Base-by-base conservation (phyloP, 23 tunicate genomes). In the Halocynthia roretzi region DNA sequence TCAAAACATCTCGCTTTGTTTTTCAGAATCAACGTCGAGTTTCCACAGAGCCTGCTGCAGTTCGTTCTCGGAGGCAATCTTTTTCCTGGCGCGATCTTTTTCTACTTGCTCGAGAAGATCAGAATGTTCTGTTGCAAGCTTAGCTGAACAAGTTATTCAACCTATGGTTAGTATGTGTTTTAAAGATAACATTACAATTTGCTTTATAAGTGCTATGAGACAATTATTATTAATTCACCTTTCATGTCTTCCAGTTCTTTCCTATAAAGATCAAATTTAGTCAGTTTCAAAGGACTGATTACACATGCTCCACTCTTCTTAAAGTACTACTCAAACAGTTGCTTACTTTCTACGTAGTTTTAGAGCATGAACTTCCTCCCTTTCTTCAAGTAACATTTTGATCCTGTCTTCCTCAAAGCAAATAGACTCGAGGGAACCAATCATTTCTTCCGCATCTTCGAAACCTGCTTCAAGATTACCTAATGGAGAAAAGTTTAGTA, bases 211-310 rank as follows among this genome's bases (percentile, higher is more conserved):
- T 31, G 44, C 44, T 31, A 31, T 31, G 44, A 0, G 44, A 31
- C 44, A 31, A 31, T 31, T 31, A 60, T 18, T 15, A 15, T 18
- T 15, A 40, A 4, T 44, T 20, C 14, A 54, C 78, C 78, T 74
- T 74, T 74, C 56, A 74, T 10, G 14, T 74, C 78, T 54, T 74
- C 78, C 48, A 74, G 50, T 74, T 74, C 78, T 18, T 74, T 53
- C 64, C 78, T 74, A 64, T 17, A 74, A 74, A 54, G 31, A 74
- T 9, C 2, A 74, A 23, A 19, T 70, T 9, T 5, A 65, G 44
- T 31, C 44, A 31, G 44, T 31, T 31, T 31, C 4, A 31, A 31
- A 31, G 44, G 63, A 58, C 63, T 58, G 17, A 58, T 58, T 58
- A 31, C 44, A 31, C 4, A 31, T 31, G 44, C 44, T 4, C 1